These are phyloP conservation scores for Probosciger aterrimus DNA, from an alignment of 2,113 vertebrate species.

Conservation along the genomic window DNA sequence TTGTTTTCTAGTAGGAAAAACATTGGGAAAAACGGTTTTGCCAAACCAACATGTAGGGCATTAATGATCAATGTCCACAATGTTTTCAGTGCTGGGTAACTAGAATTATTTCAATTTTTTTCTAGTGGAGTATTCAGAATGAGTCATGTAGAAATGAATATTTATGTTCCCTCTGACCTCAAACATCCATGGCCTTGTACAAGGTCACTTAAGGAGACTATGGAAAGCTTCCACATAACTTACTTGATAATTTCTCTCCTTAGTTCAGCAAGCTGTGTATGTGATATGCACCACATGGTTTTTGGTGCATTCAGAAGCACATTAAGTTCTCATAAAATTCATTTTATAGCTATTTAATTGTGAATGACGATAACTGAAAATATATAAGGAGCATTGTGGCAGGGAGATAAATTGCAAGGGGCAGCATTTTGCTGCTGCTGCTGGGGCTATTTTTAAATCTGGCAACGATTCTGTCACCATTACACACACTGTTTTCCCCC, in stretches of 20 bases:
- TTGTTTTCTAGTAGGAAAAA: not conserved
- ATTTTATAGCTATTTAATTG: conserved; percentile 58
- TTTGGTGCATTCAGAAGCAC: conserved; percentile 32
- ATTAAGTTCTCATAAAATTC: conserved; percentile 49
- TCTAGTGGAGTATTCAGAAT: conserved; percentile 54
- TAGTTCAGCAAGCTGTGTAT: conserved; percentile 45
- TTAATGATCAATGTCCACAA: conserved; percentile 35
- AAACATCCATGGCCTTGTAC: conserved; percentile 72
- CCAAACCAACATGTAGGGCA: conserved; percentile 22
- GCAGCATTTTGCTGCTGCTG: conserved; percentile 47
- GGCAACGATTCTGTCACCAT: conserved; percentile 27
- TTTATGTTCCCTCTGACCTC: conserved; percentile 76
- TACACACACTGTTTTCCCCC: conserved; percentile 2
- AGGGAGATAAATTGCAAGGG: conserved; percentile 29
- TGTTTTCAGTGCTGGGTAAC: conserved; percentile 68
- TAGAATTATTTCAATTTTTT: conserved; percentile 69
- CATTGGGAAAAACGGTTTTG: not conserved
- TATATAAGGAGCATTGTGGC: not conserved
- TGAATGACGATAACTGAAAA: conserved; percentile 60
- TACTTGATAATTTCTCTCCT: conserved; percentile 66
- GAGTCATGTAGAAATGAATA: conserved; percentile 74
- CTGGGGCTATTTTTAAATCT: conserved; percentile 55
- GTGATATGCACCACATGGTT: conserved; percentile 59
- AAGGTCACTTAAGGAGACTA: conserved; percentile 81
- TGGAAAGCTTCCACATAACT: conserved; percentile 79